Percentiles rank a stretch among this genome's conserved stretches.
Evolutionary conservation across 2,888 invertebrate genomes (phyloP).

Genomic region (Phytoseiulus persimilis): DNA sequence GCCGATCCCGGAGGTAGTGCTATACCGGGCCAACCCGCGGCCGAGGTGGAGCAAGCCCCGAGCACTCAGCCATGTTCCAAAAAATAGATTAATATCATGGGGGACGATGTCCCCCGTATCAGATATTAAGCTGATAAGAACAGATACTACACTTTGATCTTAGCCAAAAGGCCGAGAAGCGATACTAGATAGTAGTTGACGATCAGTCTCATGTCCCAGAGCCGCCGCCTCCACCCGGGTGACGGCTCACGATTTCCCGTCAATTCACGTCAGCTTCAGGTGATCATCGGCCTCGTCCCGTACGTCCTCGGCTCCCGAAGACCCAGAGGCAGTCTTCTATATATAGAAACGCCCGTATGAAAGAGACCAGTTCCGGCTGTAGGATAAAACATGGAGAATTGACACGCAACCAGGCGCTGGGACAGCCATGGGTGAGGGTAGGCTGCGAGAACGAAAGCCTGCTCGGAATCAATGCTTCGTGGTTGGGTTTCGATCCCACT

Average conservation of each 20-base stretch:
- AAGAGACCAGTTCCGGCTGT: too few relatives aligned
- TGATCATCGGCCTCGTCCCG: too few relatives aligned
- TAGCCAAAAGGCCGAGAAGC: slow-evolving; percentile 46
- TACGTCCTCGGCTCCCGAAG: too few relatives aligned
- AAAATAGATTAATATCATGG: slow-evolving; percentile 49
- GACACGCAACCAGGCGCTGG: too few relatives aligned
- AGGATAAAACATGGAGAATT: too few relatives aligned
- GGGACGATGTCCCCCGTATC: slow-evolving; percentile 58
- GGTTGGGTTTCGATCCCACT: too few relatives aligned
- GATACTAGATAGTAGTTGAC: slow-evolving; percentile 39
- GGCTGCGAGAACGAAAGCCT: too few relatives aligned
- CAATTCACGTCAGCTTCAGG: background rate
- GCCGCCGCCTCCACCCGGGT: background rate
- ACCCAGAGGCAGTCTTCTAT: too few relatives aligned
- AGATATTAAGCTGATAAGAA: slow-evolving; percentile 65
- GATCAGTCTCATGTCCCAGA: background rate
- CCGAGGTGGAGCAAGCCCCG: slow-evolving; percentile 61
- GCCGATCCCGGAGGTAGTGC: slow-evolving; percentile 61
- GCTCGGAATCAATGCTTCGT: too few relatives aligned
- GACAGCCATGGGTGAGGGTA: too few relatives aligned
- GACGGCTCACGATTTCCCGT: background rate
- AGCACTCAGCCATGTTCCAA: slow-evolving; percentile 48
- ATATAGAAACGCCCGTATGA: too few relatives aligned
- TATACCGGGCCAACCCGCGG: slow-evolving; percentile 63
- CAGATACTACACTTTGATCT: slow-evolving; percentile 53